Percentiles rank a stretch among this genome's conserved stretches.
phyloP scores from a whole-genome alignment of 2,888 invertebrate genomes.

The Drosophila hamatofila region DNA sequence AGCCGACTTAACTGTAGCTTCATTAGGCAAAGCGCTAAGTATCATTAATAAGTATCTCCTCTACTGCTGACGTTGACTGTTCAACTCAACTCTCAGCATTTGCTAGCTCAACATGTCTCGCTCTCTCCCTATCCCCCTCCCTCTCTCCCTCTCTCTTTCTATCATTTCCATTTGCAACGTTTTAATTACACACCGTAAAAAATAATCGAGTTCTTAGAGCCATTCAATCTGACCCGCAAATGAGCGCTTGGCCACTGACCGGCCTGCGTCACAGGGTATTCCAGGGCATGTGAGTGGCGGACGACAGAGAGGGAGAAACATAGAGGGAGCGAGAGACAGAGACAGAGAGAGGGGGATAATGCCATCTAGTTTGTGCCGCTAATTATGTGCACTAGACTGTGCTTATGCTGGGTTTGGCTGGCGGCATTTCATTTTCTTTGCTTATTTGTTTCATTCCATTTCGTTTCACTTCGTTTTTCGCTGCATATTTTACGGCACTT shows the following conservation, averaged over 20 bases:
- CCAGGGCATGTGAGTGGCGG: neutral
- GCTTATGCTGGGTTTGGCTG: conserved; percentile 39
- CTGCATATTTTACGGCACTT: conserved; percentile 43
- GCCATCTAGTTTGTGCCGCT: conserved; percentile 40
- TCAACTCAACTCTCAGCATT: conserved; percentile 41
- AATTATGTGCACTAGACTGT: conserved; percentile 79
- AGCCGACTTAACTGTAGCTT: conserved; percentile 49
- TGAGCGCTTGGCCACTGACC: conserved; percentile 66
- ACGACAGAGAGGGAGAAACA: neutral
- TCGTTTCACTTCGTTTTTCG: conserved; percentile 33
- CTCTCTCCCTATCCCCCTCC: neutral
- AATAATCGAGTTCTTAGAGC: conserved; percentile 73
- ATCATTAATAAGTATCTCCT: conserved; percentile 72
- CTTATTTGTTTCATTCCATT: conserved; percentile 51
- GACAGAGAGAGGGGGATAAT: conserved; percentile 11
- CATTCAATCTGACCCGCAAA: conserved; percentile 65
- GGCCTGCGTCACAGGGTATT: conserved; percentile 14
- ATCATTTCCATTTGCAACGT: conserved; percentile 29
- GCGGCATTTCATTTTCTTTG: conserved; percentile 57
- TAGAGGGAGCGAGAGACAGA: neutral
- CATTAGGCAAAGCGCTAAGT: conserved; percentile 61
- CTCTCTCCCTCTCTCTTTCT: neutral
- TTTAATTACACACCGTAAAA: conserved; percentile 73
- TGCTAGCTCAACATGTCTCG: neutral
- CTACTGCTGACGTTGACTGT: conserved; percentile 63